Evolutionary conservation across 2,113 vertebrate species (phyloP).

Genomic region (Galbula dea): DNA sequence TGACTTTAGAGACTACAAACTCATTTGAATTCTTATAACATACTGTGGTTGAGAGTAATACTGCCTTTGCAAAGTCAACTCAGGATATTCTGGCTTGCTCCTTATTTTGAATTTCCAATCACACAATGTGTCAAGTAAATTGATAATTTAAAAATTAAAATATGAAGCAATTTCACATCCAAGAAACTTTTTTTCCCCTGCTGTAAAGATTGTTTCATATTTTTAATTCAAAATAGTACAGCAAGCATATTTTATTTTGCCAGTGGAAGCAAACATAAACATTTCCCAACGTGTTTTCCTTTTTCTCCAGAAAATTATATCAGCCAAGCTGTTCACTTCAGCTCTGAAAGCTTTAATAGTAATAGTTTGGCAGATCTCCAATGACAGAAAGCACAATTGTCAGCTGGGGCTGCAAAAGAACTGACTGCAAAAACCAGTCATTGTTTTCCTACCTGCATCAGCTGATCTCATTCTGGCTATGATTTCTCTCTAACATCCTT

Average conservation of each 20-base stretch:
- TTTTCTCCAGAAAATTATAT: not conserved
- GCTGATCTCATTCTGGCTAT: not conserved
- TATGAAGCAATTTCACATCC: not conserved
- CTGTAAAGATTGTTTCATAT: not conserved
- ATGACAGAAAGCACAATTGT: not conserved
- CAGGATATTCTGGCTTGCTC: not conserved
- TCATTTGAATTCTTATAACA: not conserved
- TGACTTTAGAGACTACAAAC: not conserved
- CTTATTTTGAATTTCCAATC: not conserved
- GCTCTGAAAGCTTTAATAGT: not conserved
- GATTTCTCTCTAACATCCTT: not conserved
- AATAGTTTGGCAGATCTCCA: not conserved
- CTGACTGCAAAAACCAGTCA: not conserved
- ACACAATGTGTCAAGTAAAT: not conserved
- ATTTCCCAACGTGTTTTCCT: not conserved
- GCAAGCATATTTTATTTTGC: not conserved
- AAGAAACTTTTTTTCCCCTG: not conserved
- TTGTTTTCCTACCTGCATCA: not conserved
- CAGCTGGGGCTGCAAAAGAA: not conserved
- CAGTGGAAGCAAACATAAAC: not conserved
- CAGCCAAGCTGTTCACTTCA: not conserved
- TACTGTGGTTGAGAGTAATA: not conserved
- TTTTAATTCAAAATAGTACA: not conserved
- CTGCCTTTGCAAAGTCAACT: not conserved
- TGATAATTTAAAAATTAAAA: not conserved